Conservation (phyloP, 2,797 vertebrate genomes). For the Fringilla coelebs region DNA sequence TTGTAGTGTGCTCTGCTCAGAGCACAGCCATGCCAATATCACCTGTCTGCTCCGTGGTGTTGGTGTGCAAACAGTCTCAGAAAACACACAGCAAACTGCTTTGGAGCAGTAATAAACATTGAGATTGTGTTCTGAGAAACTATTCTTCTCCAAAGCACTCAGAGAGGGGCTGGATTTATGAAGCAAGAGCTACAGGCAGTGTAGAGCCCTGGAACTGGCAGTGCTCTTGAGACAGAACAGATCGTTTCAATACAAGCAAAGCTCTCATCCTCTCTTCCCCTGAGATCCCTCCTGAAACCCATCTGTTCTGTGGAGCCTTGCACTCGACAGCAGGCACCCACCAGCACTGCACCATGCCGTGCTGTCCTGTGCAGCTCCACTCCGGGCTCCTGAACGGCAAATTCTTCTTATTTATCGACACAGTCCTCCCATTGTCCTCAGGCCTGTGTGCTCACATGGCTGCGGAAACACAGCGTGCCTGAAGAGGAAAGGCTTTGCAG, state of each 20-base stretch:
- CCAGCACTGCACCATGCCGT: rapidly evolving
- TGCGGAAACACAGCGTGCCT: rapidly evolving
- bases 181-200: background rate
- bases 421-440: background rate
- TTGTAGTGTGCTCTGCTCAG: background rate
- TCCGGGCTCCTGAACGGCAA: background rate
- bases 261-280: background rate
- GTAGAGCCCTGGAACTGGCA: background rate
- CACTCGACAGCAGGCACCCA: background rate
- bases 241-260: background rate
- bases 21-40: background rate
- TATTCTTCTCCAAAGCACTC: background rate
- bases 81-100: background rate
- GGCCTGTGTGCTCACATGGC: background rate
- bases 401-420: background rate
- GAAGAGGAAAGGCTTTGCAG: background rate
- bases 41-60: background rate
- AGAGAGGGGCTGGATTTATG: background rate
- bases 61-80: background rate
- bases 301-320: background rate
- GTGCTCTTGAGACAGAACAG: background rate
- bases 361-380: background rate
- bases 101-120: background rate
- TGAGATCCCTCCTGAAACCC: background rate
- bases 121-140: background rate